Percentiles rank a stretch among this genome's conserved stretches.
phyloP scores from a whole-genome alignment of 2,113 vertebrate genomes.

The Caretta caretta region DNA sequence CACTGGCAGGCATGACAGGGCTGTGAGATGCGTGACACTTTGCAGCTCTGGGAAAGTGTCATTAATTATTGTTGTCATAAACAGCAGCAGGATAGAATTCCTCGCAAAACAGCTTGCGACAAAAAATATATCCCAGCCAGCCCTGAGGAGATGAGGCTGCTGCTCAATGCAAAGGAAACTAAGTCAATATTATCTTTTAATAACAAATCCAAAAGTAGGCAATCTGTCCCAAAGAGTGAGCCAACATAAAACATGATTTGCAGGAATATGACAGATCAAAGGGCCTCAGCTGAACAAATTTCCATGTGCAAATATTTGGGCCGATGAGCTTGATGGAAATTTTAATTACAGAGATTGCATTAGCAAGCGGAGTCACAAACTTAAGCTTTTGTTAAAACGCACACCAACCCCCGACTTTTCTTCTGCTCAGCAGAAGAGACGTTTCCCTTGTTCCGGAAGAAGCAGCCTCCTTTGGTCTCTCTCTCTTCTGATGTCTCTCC shows the following conservation, averaged over 20 bases:
- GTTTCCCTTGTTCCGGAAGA: slow-evolving; percentile 19
- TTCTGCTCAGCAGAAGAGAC: slow-evolving; percentile 20
- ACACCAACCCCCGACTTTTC: neutral
- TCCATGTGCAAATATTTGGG: slow-evolving; percentile 75
- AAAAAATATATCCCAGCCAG: neutral
- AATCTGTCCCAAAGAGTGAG: slow-evolving; percentile 69
- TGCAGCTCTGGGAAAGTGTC: slow-evolving; percentile 8
- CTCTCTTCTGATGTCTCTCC: slow-evolving; percentile 24
- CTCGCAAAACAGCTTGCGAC: slow-evolving; percentile 6
- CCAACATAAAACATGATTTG: slow-evolving; percentile 64
- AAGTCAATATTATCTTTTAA: slow-evolving; percentile 79
- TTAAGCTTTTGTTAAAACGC: neutral
- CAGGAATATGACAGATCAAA: slow-evolving; percentile 57
- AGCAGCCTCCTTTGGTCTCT: neutral
- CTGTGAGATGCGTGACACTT: neutral
- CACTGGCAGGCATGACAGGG: neutral
- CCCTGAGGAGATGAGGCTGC: slow-evolving; percentile 36
- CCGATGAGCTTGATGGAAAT: slow-evolving; percentile 68
- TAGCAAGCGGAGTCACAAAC: slow-evolving; percentile 49
- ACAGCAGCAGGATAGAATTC: slow-evolving; percentile 32
- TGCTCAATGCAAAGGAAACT: slow-evolving; percentile 45
- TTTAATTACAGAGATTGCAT: slow-evolving; percentile 69
- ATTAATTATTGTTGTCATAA: slow-evolving; percentile 43
- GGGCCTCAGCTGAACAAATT: slow-evolving; percentile 67
- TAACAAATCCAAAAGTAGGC: slow-evolving; percentile 70